These are phyloP conservation scores for Poecile atricapillus DNA, from an alignment of 2,113 vertebrate genomes.

Conservation along the genomic window DNA sequence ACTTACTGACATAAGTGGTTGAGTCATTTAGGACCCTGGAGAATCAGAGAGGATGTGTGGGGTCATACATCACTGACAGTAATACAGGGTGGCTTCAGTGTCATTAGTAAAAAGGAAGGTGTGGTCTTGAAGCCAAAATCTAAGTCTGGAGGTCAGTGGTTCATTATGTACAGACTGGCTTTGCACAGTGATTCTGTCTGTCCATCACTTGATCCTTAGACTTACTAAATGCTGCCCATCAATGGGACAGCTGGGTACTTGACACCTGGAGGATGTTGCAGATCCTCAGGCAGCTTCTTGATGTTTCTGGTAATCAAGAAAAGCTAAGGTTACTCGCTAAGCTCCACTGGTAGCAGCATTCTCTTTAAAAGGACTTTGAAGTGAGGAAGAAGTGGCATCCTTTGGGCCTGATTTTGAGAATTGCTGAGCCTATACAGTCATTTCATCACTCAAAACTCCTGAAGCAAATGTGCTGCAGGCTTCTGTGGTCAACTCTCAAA, in stretches of 20 bases:
- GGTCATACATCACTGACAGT: not conserved
- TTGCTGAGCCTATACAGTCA: not conserved
- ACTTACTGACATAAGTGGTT: not conserved
- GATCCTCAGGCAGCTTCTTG: not conserved
- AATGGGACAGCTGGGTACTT: not conserved
- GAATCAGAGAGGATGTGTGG: not conserved
- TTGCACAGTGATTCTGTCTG: not conserved
- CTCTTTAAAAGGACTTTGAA: not conserved
- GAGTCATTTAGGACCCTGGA: slow-evolving; percentile 1
- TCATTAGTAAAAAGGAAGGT: not conserved
- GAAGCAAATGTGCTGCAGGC: not conserved
- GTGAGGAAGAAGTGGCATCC: not conserved
- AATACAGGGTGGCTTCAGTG: not conserved
- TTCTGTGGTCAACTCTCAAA: not conserved
- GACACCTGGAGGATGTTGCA: not conserved
- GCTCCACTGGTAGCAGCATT: not conserved
- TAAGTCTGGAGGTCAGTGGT: not conserved
- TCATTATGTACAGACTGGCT: not conserved
- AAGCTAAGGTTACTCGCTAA: not conserved
- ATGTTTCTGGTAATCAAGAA: not conserved
- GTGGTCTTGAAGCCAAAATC: not conserved
- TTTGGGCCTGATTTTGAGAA: not conserved
- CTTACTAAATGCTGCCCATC: not conserved
- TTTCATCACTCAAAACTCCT: not conserved
- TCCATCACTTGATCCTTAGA: not conserved